phyloP scores from a whole-genome alignment of 2,888 invertebrate genomes.

The Rotaria socialis region DNA sequence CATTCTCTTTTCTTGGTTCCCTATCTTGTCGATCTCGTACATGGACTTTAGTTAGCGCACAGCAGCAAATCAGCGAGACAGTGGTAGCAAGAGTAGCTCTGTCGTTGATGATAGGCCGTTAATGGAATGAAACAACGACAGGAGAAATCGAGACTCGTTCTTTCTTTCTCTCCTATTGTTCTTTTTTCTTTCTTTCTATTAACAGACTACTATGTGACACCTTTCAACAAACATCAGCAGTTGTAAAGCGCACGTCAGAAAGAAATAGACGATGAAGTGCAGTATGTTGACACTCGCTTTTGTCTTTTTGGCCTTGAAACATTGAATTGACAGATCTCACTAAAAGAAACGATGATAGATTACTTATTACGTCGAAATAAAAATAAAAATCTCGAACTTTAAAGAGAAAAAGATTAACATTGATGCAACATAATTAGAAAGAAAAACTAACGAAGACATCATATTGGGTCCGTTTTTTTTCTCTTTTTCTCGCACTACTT shows the following conservation, averaged over 20 bases:
- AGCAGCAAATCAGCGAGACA: background rate
- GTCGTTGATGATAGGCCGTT: background rate
- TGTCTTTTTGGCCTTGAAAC: constrained; percentile 6
- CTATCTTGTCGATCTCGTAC: constrained; percentile 16
- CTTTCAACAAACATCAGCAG: constrained; percentile 6
- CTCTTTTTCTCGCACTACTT: background rate
- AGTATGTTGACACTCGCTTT: constrained; percentile 14
- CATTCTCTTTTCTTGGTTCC: background rate
- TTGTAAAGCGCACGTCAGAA: background rate
- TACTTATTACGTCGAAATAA: background rate
- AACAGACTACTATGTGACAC: constrained; percentile 4
- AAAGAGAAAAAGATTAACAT: constrained; percentile 11
- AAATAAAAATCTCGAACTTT: background rate
- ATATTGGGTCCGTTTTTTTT: background rate
- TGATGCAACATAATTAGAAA: background rate
- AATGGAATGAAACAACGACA: constrained; percentile 16
- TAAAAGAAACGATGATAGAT: constrained; percentile 10
- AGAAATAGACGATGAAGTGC: constrained; percentile 10
- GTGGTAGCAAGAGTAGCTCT: background rate
- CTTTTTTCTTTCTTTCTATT: constrained; percentile 7
- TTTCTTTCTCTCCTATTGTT: background rate
- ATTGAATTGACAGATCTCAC: constrained; percentile 27
- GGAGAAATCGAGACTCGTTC: background rate
- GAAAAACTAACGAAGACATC: background rate
- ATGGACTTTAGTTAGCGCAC: background rate